phyloP scores from a whole-genome alignment of 2,888 invertebrate species.

The Callyntrura guangdongensis region DNA sequence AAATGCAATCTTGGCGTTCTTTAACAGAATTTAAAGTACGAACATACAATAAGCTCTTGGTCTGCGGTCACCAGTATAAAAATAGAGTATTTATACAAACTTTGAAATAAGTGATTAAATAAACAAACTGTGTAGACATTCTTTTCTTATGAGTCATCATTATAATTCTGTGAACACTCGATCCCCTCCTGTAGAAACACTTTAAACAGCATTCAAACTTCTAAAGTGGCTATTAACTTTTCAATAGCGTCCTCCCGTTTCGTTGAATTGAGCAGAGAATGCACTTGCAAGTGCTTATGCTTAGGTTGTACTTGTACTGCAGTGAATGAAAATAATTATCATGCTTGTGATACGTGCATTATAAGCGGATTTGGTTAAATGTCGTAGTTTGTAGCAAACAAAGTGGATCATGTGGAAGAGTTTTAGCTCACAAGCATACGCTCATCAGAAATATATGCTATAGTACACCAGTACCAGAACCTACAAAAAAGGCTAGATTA shows the following conservation, averaged over 20 bases:
- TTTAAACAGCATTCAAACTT: conserved; percentile 51
- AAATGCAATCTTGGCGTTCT: neutral
- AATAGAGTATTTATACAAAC: neutral
- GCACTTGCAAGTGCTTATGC: conserved; percentile 46
- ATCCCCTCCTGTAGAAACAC: conserved; percentile 61
- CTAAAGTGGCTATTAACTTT: conserved; percentile 67
- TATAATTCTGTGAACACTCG: neutral
- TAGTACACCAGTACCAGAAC: no score
- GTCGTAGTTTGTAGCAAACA: neutral
- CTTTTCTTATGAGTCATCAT: conserved; percentile 18
- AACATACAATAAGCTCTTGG: neutral
- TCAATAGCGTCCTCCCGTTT: conserved; percentile 70
- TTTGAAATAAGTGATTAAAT: no score
- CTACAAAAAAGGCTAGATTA: no score
- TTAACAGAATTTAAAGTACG: neutral
- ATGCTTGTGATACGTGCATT: conserved; percentile 23
- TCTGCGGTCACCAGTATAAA: neutral
- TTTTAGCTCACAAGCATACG: no score
- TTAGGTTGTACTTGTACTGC: no score
- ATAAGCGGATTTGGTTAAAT: neutral
- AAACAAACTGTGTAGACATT: no score
- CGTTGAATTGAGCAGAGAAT: conserved; percentile 55
- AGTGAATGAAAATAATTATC: neutral
- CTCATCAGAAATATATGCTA: no score
- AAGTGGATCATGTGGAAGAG: conserved; percentile 3